Conservation (phyloP, 1,140 invertebrate genomes). For the Phthorimaea operculella region DNA sequence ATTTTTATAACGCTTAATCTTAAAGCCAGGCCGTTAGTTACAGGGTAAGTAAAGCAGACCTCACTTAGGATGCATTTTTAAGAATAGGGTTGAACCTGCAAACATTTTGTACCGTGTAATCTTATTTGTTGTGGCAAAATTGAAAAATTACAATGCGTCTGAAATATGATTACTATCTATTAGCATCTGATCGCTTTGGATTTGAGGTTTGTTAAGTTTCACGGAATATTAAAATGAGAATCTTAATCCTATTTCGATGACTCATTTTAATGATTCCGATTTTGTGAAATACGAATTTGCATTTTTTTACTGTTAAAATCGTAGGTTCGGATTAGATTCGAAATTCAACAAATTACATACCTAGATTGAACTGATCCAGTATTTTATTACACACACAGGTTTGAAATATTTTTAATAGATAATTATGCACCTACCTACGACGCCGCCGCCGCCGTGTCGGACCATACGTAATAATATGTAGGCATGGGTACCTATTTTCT, state of each 20-base stretch:
- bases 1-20: slow-evolving; percentile 32
- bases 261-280: slow-evolving; percentile 14
- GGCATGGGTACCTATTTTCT: too few relatives aligned
- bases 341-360: too few relatives aligned
- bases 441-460: too few relatives aligned
- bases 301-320: not conserved
- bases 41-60: slow-evolving; percentile 22
- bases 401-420: too few relatives aligned
- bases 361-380: too few relatives aligned
- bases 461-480: too few relatives aligned
- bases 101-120: slow-evolving; percentile 26
- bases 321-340: not conserved
- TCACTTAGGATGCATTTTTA: slow-evolving; percentile 33
- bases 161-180: slow-evolving; percentile 22
- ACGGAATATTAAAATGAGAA: slow-evolving; percentile 18
- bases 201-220: slow-evolving; percentile 20
- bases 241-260: slow-evolving; percentile 15
- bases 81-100: slow-evolving; percentile 25
- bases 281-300: slow-evolving; percentile 3
- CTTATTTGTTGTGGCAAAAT: slow-evolving; percentile 31
- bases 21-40: slow-evolving; percentile 22
- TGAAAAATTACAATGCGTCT: slow-evolving; percentile 34
- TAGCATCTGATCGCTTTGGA: slow-evolving; percentile 19
- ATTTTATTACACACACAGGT: too few relatives aligned
- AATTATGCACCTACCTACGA: too few relatives aligned